Evolutionary conservation across 2,113 vertebrate species (phyloP).

Genomic region (Seriola rivoliana): DNA sequence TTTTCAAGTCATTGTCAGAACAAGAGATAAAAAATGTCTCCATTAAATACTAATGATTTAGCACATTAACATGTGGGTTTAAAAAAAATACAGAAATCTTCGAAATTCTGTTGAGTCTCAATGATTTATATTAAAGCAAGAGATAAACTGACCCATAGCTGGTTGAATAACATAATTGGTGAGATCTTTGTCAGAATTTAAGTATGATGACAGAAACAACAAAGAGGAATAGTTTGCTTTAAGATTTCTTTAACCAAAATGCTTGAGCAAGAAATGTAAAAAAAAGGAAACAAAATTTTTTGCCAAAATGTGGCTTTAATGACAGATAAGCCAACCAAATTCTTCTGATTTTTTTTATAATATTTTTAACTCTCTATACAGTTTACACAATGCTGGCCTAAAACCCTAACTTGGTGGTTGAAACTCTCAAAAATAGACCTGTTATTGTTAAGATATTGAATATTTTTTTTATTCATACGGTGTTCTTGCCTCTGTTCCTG

Average conservation of each 20-base stretch:
- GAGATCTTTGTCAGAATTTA: too few species aligned
- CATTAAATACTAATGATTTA: too few species aligned
- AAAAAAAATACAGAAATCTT: too few species aligned
- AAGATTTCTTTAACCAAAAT: too few species aligned
- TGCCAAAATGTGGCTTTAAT: background rate
- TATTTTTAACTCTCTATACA: background rate
- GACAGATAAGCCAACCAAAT: background rate
- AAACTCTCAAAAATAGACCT: background rate
- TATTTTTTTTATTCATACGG: constrained; percentile 15
- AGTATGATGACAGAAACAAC: too few species aligned
- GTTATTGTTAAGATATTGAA: constrained; percentile 22
- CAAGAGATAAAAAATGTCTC: too few species aligned
- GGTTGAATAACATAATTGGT: background rate
- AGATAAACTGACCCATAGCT: background rate
- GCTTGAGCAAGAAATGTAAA: too few species aligned
- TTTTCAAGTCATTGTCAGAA: too few species aligned
- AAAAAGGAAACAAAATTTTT: too few species aligned
- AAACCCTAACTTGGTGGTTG: background rate
- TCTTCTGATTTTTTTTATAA: background rate
- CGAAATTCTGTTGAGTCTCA: background rate
- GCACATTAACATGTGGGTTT: too few species aligned
- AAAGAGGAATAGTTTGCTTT: too few species aligned
- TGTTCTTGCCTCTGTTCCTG: constrained; percentile 51
- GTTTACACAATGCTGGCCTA: background rate
- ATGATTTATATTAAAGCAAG: background rate